phyloP scores from a whole-genome alignment of 1,140 invertebrate species.

The Euura saliciscinereae region DNA sequence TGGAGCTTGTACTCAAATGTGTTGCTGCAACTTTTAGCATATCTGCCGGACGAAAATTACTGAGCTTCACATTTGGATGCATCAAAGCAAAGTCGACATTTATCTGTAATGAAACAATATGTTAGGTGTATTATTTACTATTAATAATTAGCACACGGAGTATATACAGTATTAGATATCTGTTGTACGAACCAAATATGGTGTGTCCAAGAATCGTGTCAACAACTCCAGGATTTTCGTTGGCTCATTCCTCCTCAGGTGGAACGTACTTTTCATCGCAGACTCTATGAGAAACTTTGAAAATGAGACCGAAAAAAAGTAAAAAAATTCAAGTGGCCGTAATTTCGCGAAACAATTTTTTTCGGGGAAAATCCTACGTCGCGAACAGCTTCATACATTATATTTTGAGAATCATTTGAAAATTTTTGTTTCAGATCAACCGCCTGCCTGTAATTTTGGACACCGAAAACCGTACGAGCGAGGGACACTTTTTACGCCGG shows the following conservation, averaged over 20 bases:
- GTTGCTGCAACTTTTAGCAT: neutral
- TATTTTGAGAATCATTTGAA: too few species aligned
- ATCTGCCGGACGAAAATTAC: neutral
- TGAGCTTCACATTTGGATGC: neutral
- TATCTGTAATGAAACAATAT: neutral
- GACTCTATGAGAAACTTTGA: too few species aligned
- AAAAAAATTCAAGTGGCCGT: too few species aligned
- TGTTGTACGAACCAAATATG: conserved; percentile 17
- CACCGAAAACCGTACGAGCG: too few species aligned
- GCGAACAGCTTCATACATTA: too few species aligned
- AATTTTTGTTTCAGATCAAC: too few species aligned
- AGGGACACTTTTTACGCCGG: too few species aligned
- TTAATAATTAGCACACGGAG: neutral
- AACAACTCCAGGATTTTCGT: conserved; percentile 12
- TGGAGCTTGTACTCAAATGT: neutral
- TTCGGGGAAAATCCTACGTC: too few species aligned
- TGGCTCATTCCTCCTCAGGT: neutral
- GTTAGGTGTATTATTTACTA: neutral
- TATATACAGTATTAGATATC: neutral
- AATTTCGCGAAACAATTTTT: too few species aligned
- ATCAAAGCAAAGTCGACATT: neutral
- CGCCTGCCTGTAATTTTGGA: too few species aligned
- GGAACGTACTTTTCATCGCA: conserved; percentile 8
- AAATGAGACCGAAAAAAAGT: too few species aligned
- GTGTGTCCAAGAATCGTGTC: conserved; percentile 13